Evolutionary conservation across 1,140 invertebrate genomes (phyloP).

Genomic region (Stenopsyche tienmushanensis): DNA sequence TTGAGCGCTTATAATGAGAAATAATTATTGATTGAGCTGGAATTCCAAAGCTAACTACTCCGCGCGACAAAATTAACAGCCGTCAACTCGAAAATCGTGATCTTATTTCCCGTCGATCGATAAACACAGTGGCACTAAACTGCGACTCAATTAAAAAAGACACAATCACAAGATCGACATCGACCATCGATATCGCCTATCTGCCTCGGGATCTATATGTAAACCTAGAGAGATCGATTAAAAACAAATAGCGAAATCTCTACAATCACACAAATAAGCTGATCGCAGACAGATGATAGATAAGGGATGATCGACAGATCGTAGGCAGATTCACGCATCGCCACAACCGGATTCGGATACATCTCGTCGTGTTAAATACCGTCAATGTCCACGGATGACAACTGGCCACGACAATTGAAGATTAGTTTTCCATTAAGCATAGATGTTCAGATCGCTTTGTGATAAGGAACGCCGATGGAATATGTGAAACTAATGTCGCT

Average conservation of each 20-base stretch:
- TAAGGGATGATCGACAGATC: too few species aligned
- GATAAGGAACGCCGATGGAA: background rate
- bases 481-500: background rate
- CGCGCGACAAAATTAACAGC: slow-evolving; percentile 16
- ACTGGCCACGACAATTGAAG: slow-evolving; percentile 8
- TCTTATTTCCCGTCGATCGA: slow-evolving; percentile 10
- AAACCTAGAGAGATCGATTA: too few species aligned
- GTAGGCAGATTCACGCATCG: slow-evolving; percentile 17
- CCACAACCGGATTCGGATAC: slow-evolving; percentile 21
- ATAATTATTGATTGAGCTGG: too few species aligned
- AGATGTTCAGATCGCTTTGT: background rate
- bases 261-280: too few species aligned
- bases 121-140: slow-evolving; percentile 9
- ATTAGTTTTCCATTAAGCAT: slow-evolving; percentile 16
- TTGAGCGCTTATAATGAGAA: too few species aligned
- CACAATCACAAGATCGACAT: slow-evolving; percentile 33
- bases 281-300: too few species aligned
- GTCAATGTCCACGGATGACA: slow-evolving; percentile 3
- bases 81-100: slow-evolving; percentile 25
- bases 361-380: slow-evolving; percentile 2
- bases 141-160: slow-evolving; percentile 35
- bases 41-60: too few species aligned
- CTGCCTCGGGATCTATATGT: too few species aligned
- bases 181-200: background rate
- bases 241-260: too few species aligned